Evolutionary conservation across 2,888 invertebrate genomes (phyloP).

Genomic region (Nemotelus pantherinus): DNA sequence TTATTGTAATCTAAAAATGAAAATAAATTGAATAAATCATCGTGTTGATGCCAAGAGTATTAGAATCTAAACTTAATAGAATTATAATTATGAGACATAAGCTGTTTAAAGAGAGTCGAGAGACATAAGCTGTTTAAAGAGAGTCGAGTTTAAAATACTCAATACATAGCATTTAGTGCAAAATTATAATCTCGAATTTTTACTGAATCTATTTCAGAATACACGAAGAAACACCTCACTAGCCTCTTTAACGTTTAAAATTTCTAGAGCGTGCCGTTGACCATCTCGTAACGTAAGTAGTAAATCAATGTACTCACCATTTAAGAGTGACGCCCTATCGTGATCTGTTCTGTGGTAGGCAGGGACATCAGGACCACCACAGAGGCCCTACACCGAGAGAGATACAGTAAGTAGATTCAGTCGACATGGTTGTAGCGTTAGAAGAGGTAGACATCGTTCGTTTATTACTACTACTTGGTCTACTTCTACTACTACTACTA

Average conservation of each 20-base stretch:
- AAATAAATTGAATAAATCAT: background rate
- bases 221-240: too few relatives aligned
- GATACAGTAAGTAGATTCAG: constrained; percentile 77
- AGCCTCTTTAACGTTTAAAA: too few relatives aligned
- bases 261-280: too few relatives aligned
- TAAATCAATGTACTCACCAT: constrained; percentile 57
- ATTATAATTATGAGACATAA: too few relatives aligned
- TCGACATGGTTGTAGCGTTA: constrained; percentile 75
- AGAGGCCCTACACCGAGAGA: constrained; percentile 99
- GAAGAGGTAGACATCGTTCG: constrained; percentile 67
- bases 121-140: too few relatives aligned
- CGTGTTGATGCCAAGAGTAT: constrained; percentile 3
- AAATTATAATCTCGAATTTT: too few relatives aligned
- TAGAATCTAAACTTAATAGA: background rate
- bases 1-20: constrained; percentile 58
- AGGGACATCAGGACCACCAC: constrained; percentile 99
- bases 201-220: too few relatives aligned
- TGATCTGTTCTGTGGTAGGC: constrained; percentile 68
- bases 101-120: too few relatives aligned
- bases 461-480: constrained; percentile 56
- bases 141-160: too few relatives aligned
- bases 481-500: constrained; percentile 63
- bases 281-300: background rate
- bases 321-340: constrained; percentile 66
- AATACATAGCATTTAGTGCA: too few relatives aligned